A percentile compares a stretch with the other conserved stretches of the same genome.
These are phyloP conservation scores for Euwallacea similis DNA, from an alignment of 1,140 invertebrate species.

Conservation along the genomic window DNA sequence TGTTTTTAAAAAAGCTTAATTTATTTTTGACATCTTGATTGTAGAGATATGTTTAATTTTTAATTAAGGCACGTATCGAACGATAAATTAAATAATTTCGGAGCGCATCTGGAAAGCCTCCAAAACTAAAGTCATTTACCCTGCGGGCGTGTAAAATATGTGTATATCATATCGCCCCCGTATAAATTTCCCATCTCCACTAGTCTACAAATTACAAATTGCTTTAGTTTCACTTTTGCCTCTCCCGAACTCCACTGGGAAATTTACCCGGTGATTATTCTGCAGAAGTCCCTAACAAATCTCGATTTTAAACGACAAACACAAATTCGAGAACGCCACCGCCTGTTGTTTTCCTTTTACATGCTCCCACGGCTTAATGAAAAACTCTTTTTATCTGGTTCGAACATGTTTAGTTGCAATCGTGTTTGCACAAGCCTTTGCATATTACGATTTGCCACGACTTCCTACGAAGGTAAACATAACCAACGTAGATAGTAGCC, in stretches of 20 bases:
- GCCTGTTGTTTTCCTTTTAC: slow-evolving; percentile 7
- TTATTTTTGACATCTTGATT: too few relatives aligned
- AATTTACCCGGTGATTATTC: slow-evolving; percentile 33
- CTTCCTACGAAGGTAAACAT: too few relatives aligned
- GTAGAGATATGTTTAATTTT: too few relatives aligned
- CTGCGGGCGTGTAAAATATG: background rate
- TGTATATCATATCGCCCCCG: slow-evolving; percentile 1
- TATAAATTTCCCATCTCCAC: slow-evolving; percentile 19
- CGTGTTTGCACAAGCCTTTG: too few relatives aligned
- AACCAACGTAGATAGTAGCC: too few relatives aligned
- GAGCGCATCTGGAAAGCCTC: background rate
- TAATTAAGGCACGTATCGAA: too few relatives aligned
- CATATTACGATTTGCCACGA: too few relatives aligned
- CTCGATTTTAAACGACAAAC: slow-evolving; percentile 32
- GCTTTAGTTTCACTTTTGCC: slow-evolving; percentile 33
- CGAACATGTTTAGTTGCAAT: too few relatives aligned
- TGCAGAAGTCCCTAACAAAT: slow-evolving; percentile 33
- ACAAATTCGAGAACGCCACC: slow-evolving; percentile 5
- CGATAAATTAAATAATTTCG: too few relatives aligned
- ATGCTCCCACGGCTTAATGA: slow-evolving; percentile 11
- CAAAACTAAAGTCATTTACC: background rate
- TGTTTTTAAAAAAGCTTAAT: too few relatives aligned
- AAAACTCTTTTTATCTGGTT: background rate
- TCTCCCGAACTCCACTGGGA: slow-evolving; percentile 25
- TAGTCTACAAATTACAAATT: slow-evolving; percentile 30